Percentiles rank a stretch among this genome's conserved stretches.
phyloP scores from a whole-genome alignment of 2,113 vertebrate species.

The Ardeotis arabs region DNA sequence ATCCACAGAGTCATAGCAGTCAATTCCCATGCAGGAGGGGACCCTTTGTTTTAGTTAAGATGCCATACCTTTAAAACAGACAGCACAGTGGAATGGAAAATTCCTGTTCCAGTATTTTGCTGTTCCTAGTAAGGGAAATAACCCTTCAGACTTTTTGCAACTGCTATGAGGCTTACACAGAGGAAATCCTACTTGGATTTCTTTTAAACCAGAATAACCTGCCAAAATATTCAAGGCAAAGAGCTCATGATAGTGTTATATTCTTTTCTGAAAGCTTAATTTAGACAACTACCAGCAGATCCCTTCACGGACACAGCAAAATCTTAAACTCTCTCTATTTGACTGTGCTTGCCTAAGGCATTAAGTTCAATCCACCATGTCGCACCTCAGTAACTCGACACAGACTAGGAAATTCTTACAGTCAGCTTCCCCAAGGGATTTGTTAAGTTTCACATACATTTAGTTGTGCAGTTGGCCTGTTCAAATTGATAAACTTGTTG shows the following conservation, averaged over 20 bases:
- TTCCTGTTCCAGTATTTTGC: slow-evolving; percentile 8
- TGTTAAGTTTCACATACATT: slow-evolving; percentile 92
- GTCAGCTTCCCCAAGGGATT: slow-evolving; percentile 86
- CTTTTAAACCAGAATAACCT: slow-evolving; percentile 74
- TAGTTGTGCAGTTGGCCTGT: slow-evolving; percentile 86
- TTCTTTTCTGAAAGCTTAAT: slow-evolving; percentile 80
- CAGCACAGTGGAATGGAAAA: not conserved
- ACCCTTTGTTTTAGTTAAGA: not conserved
- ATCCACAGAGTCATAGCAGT: not conserved
- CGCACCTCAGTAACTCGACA: slow-evolving; percentile 86
- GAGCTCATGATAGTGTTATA: slow-evolving; percentile 72
- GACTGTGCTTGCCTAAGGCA: slow-evolving; percentile 87
- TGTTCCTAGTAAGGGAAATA: slow-evolving; percentile 37
- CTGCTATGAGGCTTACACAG: slow-evolving; percentile 44
- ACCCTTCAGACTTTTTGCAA: slow-evolving; percentile 57
- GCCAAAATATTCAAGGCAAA: slow-evolving; percentile 69
- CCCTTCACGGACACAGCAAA: slow-evolving; percentile 77
- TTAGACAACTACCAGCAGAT: slow-evolving; percentile 80
- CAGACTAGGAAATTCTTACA: slow-evolving; percentile 85
- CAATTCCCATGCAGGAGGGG: not conserved
- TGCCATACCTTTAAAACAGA: slow-evolving; percentile 30
- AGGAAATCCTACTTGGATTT: slow-evolving; percentile 73
- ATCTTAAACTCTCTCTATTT: slow-evolving; percentile 85
- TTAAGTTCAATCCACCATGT: slow-evolving; percentile 88
- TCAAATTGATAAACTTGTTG: slow-evolving; percentile 90